Base-by-base conservation (phyloP, 2,113 vertebrate genomes). In the Clarias gariepinus region DNA sequence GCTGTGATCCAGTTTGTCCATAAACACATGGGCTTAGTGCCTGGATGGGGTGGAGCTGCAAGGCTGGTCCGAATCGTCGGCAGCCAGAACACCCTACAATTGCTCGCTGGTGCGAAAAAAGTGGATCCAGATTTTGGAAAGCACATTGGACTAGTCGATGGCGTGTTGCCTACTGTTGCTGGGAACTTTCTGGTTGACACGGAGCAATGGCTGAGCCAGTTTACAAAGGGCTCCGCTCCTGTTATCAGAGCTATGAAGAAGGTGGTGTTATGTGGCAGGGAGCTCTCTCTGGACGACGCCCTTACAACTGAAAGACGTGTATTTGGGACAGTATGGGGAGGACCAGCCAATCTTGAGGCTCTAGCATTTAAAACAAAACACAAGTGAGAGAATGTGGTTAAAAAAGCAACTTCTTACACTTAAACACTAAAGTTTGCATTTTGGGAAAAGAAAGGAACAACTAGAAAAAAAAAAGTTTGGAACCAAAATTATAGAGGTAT, bases 1-100 rank as follows among this genome's bases (percentile, higher is more conserved):
- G 97, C 97, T 60, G 94, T 97, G 85, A 97, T 99, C 90, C 95
- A 97, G 83, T 99, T 99, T 90, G 97, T 99, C 85, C 98, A 99
- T 82, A 99, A 97, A 93, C 96, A 95, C 74, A 98, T 98, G 97
- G 98, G 97, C 1, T 93, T 99, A 91, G 95, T 98, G 64, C 98
- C 98, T 1, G 97, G 97, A 87, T 99, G 98, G 98, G 98, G 98
- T 0, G 97, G 98, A 15, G 92, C 94, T 0, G 92, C 96, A 0
- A 92, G 97, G 86, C 95, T 99, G 10, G 94, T 96, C 88, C 91
- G 86, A 25, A 91, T 98, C 0, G 89, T 98, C 0, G 97, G 97
- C 87, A 93, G 94, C 66, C 90, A 92, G 85, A 92, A 94, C 3
- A 95, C 98, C 13, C 93, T 99, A 69, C 96, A 89, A 92, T 93